These are phyloP conservation scores for Listronotus bonariensis DNA, from an alignment of 1,140 invertebrate genomes.

Conservation along the genomic window DNA sequence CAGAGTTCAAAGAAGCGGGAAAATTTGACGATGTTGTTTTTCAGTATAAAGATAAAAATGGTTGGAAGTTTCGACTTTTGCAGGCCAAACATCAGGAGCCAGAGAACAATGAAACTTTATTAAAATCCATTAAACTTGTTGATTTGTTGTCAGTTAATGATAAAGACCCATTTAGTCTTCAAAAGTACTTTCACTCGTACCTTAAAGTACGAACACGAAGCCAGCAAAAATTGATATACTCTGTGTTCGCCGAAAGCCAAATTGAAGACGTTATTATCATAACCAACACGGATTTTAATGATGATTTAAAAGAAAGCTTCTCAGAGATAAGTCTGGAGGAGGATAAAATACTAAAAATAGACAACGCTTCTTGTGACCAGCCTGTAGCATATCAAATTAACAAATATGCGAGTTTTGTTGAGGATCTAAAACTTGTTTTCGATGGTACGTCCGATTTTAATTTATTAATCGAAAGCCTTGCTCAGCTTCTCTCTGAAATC, in stretches of 20 bases:
- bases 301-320: not conserved
- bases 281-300: not conserved
- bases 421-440: no score
- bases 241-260: not conserved
- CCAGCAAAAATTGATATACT: not conserved
- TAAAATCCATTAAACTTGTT: not conserved
- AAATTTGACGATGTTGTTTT: constrained; percentile 5
- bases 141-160: not conserved
- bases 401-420: no score
- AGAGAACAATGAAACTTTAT: not conserved
- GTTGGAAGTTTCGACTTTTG: constrained; percentile 5
- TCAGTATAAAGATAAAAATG: not conserved
- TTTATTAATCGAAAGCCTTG: no score
- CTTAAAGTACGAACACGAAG: not conserved
- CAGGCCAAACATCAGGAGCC: constrained; percentile 1
- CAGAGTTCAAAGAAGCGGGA: not conserved
- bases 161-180: not conserved
- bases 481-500: no score
- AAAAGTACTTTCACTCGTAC: constrained; percentile 6
- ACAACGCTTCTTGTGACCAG: not conserved
- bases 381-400: no score
- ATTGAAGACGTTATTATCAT: constrained; percentile 6
- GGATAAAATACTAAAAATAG: not conserved
- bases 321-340: not conserved
- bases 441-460: no score